Evolutionary conservation across 92 coral and sea anemone genomes (phyloP), one percentile per base, ranked within the genome.

Genomic region (Virgularia gustaviana): DNA sequence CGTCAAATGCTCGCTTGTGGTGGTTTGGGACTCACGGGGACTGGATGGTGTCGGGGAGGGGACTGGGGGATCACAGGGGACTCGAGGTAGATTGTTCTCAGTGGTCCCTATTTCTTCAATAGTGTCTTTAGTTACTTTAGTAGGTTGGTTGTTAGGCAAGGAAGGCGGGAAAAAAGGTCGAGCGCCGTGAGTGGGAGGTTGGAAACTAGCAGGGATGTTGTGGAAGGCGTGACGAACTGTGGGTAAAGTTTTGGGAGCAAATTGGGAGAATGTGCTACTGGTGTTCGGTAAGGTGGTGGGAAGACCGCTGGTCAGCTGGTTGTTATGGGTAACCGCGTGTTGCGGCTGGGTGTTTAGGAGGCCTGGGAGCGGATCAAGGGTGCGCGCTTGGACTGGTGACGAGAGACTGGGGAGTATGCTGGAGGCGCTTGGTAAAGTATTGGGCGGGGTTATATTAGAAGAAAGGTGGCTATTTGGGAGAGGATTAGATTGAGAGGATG

Each of bases 151-250:
- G 16, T 27, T 10, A 12, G 43, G 4, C 27, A 35, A n/a, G 42
- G 41, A 43, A 13, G 5, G 0, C n/a, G 0, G 13, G 34, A 22
- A 47, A 60, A 41, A 9, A n/a, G 9, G n/a, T 34, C 20, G 23
- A 34, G 66, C 37, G 19, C 42, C 66, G 37, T 60, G 2, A 15
- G 28, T 42, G 10, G 44, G 9, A 33, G 9, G 15, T 16, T n/a
- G 11, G 31, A 49, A 20, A 20, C 33, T 33, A 3, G 39, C 43
- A 37, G 60, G 60, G 1, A 68, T 49, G 61, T 68, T 49, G 61
- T 68, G 75, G 25, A 68, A 68, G 25, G 75, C 75, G 32, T 35
- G 75, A 34, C 43, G 3, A 1, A 68, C 61, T 16, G 51, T 41
- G 9, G 75, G 61, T 20, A 49, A 24, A 15, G 9, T 24, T 25